Conservation (phyloP, 2,797 vertebrate species). For the Propithecus perrieri region DNA sequence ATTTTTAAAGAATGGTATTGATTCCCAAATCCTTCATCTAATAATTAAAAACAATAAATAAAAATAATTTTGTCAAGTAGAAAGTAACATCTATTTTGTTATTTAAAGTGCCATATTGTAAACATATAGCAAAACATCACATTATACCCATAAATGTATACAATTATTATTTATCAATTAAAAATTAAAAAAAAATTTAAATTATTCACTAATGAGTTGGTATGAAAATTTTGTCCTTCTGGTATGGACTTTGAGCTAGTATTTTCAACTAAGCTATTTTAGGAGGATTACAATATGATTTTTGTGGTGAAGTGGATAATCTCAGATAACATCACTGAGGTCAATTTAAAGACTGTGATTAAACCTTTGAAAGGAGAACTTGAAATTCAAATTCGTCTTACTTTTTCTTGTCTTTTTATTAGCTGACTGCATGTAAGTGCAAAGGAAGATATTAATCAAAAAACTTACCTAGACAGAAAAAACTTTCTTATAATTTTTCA, state of each 20-base stretch:
- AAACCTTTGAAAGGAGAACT: neutral
- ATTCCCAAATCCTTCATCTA: neutral
- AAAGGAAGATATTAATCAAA: constrained; percentile 65
- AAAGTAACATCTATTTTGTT: neutral
- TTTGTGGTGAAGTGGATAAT: constrained; percentile 3
- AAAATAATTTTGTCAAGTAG: neutral
- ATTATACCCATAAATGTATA: neutral
- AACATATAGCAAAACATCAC: neutral
- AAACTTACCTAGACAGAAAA: constrained; percentile 9
- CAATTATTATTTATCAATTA: neutral
- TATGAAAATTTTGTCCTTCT: neutral
- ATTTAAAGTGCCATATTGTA: neutral
- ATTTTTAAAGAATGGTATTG: neutral
- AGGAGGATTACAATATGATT: neutral
- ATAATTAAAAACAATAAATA: neutral
- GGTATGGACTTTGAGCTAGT: neutral
- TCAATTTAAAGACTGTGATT: constrained; percentile 40
- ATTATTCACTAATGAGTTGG: neutral
- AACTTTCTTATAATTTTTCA: constrained; percentile 33
- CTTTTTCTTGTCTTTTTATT: constrained; percentile 55
- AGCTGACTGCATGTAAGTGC: neutral
- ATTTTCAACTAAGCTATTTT: neutral
- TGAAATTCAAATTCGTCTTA: constrained; percentile 52
- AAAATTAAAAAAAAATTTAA: neutral
- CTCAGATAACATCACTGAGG: neutral